A percentile compares a stretch with the other conserved stretches of the same genome.
Conservation (phyloP, 2,888 invertebrate genomes). For the Caenorhabditis wallacei region DNA sequence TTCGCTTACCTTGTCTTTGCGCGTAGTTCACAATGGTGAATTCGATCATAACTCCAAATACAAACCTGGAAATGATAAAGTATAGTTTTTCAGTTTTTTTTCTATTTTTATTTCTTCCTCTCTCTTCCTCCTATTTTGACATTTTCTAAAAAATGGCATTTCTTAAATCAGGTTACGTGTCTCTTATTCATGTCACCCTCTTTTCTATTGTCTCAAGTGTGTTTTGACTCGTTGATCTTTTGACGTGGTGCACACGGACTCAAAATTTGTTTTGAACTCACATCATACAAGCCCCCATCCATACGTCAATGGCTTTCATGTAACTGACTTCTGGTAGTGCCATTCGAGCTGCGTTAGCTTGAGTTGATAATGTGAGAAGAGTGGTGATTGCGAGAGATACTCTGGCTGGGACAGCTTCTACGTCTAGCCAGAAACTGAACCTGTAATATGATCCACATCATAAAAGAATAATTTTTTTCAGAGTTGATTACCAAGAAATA, state of each 20-base stretch:
- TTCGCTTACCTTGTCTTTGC: constrained; percentile 73
- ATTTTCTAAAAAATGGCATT: constrained; percentile 10
- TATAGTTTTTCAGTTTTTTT: background rate
- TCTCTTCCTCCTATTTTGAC: constrained; percentile 10
- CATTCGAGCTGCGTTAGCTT: constrained; percentile 81
- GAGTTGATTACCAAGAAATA: constrained; percentile 71
- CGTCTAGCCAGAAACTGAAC: constrained; percentile 86
- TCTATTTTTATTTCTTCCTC: background rate
- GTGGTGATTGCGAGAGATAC: constrained; percentile 83
- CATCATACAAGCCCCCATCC: constrained; percentile 81
- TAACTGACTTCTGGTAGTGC: constrained; percentile 81
- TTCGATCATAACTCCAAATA: constrained; percentile 79
- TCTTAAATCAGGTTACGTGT: constrained; percentile 49
- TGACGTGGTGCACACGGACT: constrained; percentile 16
- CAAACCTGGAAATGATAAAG: constrained; percentile 73
- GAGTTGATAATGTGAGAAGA: constrained; percentile 82
- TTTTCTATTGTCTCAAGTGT: constrained; percentile 47
- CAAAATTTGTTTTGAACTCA: constrained; percentile 50
- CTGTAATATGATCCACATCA: constrained; percentile 83
- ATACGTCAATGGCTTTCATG: constrained; percentile 80
- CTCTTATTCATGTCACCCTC: constrained; percentile 24
- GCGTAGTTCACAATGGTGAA: constrained; percentile 79
- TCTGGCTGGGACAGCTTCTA: constrained; percentile 86
- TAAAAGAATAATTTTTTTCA: background rate
- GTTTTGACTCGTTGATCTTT: constrained; percentile 43